Base-by-base conservation (phyloP, 2,797 vertebrate genomes). In the Protonibea diacanthus region DNA sequence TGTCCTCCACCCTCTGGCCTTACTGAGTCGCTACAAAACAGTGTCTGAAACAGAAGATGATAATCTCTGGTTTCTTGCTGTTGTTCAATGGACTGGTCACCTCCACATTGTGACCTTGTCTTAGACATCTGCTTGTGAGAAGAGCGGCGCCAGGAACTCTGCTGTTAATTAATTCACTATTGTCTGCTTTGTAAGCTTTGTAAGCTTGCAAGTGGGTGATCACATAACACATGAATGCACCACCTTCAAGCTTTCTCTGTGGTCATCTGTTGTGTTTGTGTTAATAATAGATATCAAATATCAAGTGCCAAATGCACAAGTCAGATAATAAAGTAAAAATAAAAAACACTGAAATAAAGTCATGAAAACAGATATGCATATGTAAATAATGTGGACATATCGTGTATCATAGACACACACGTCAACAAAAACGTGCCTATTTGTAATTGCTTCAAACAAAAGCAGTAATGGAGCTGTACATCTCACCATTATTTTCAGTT, bases 141-240 rank as follows among this genome's bases (percentile, higher is more conserved):
- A 67, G 71, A 65, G 29, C n/a, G 76, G 85, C 88, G 90, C 90
- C 93, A 92, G 83, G 78, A 75, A 56, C 82, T 89, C 80, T 57
- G 81, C 84, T 72, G 85, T 82, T 95, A 95, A 95, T 95, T 93
- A 95, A 95, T 94, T 93, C 87, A 84, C 91, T 70, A 76, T 89
- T 91, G 92, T 92, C 93, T 81, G 59, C 88, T 90, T 89, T 88
- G 86, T 85, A 80, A 80, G 55, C 86, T 91, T 87, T 87, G 86
- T 85, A 76, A 80, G 90, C 84, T 61, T 64, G 89, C 76, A 80
- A 87, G 71, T 70, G 55, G 82, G 82, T 81, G 88, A 90, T 92
- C 91, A 87, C 91, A 83, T 86, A 82, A 84, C 85, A 88, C 81
- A 60, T 56, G 71, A 73, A 67, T 62, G 67, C 68, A 44, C 75